Evolutionary conservation across 2,113 vertebrate species (phyloP).

Genomic region (Alethe castanea): DNA sequence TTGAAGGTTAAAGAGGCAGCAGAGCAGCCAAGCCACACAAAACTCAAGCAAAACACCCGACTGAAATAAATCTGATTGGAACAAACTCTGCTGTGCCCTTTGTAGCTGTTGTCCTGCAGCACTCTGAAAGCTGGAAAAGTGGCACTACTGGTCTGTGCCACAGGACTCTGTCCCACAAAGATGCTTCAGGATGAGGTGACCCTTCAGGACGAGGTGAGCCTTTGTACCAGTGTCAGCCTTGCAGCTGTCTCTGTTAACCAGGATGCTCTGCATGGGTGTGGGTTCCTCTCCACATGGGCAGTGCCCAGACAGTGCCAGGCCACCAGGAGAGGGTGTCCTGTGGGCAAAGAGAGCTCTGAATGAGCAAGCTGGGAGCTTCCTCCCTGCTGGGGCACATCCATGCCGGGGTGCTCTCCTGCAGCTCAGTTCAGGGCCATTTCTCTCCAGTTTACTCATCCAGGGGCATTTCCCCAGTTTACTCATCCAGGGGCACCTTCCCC

Average conservation of each 20-base stretch:
- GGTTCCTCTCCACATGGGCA: constrained; percentile 58
- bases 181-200: accelerated
- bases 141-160: not conserved
- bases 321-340: constrained; percentile 71
- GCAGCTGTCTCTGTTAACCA: accelerated
- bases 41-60: accelerated
- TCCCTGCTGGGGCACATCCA: accelerated
- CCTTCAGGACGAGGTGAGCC: accelerated
- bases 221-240: accelerated
- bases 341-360: constrained; percentile 74
- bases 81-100: not conserved
- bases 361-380: constrained; percentile 58
- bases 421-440: not conserved
- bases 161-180: accelerated
- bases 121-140: not conserved
- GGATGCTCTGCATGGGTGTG: constrained; percentile 69
- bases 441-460: too few species aligned
- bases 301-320: constrained; percentile 74
- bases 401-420: accelerated
- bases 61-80: not conserved
- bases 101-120: not conserved
- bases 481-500: not conserved
- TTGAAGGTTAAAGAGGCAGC: not conserved
- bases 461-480: not conserved
- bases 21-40: not conserved